Evolutionary conservation across 2,888 invertebrate species (phyloP), one percentile per base, ranked within the genome.

Genomic region (Ennomos erosarius): DNA sequence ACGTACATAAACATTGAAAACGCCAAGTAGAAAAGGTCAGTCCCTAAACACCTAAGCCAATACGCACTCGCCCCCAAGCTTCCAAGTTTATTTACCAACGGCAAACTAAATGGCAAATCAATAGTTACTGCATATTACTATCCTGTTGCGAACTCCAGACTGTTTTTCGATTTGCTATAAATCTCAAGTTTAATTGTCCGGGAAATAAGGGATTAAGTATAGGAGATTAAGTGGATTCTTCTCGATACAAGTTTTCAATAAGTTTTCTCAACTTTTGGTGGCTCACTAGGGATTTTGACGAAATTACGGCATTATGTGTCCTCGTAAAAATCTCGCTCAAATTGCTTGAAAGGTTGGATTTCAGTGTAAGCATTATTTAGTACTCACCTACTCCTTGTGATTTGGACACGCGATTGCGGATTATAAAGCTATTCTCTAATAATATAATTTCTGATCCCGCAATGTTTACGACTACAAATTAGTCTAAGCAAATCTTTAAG

Each of bases 161-260:
- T 60, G 56, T 75, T 79, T 78, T 87, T 88, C 90, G 88, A 89
- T 90, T 88, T 88, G 86, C 86, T 69, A 89, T 90, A 89, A 88
- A 90, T 90, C 88, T 78, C 71, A 70, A 68, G 86, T 87, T 91
- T 90, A 90, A 91, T 89, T 90, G 88, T 79, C 85, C 90, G 87
- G 81, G 82, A 90, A 91, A 90, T 89, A 85, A 88, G 87, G 89
- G 88, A 88, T 89, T 90, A 89, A 84, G 79, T 81, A 77, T 75
- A 69, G 64, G 73, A 73, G 78, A 77, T 74, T 78, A 75, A 68
- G 69, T 65, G 69, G 75, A 69, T 65, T 58, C 62, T 59, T 48
- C 45, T 51, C 46, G 10, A 58, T 60, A 59, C 59, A 58, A 62
- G 59, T 62, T 60, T 38, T 59, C 46, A 44, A 39, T 58, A 52